Base-by-base conservation (phyloP, 2,888 invertebrate species). In the Epinotia brunnichana region DNA sequence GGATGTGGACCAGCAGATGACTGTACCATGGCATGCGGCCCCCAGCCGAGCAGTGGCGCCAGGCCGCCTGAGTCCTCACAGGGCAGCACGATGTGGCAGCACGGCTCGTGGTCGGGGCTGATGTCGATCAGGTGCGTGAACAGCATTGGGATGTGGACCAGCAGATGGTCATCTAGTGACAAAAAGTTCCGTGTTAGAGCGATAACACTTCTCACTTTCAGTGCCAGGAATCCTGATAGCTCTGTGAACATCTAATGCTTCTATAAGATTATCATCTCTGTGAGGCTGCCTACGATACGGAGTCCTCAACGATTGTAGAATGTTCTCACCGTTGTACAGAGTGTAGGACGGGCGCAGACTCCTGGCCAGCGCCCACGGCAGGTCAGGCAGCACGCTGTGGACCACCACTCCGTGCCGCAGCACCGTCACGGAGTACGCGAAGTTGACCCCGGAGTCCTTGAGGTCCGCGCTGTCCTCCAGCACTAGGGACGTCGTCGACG, bases 41-140 rank as follows among this genome's bases (percentile, higher is more conserved):
- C 94, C 83, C 94, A 91, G 54, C 95, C 94, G 2, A 94, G 83
- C 15, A 96, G 86, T 0, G 96, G 96, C 0, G 96, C 95, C n/a
- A 97, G 90, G 3, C 95, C 93, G 19, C 93, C 89, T 1, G 91
- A 88, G 54, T 93, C 89, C 54, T 94, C 94, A 74, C 95, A 91
- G 0, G 96, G 95, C 19, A 96, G 94, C 0, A 96, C 94, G 68
- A 97, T 95, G 82, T 97, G 97, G 79, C 96, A 96, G 79, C 96
- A 96, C 0, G 98, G 97, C 84, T 97, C 97, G 87, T 97, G 98
- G 80, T 95, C 95, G 11, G 96, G 90, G 3, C 97, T 97, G 62
- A 98, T 96, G 90, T 98, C 98, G 69, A 98, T 91, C 35, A 98
- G 90, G 83, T 98, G 98, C 0, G 96, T 96, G 89, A 97, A 98